These are phyloP conservation scores for Cirrhinus molitorella DNA, from an alignment of 2,797 vertebrate species.

Conservation along the genomic window DNA sequence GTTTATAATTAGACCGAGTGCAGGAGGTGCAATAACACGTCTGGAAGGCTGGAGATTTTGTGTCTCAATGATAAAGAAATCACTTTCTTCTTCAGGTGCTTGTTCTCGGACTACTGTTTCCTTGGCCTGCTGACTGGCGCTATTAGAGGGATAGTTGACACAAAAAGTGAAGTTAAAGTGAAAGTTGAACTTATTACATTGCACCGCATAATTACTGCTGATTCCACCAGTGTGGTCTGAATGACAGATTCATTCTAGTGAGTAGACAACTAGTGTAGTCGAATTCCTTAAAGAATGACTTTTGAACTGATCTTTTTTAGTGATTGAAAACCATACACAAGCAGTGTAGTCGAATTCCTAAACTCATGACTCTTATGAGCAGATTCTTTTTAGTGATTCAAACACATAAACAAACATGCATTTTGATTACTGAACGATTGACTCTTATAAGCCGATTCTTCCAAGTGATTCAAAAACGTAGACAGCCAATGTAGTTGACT, in stretches of 20 bases:
- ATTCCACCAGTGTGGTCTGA: neutral
- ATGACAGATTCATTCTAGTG: neutral
- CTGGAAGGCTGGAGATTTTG: neutral
- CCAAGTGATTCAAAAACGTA: no score
- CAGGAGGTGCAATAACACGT: slow-evolving; percentile 18
- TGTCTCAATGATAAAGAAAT: neutral
- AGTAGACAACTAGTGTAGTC: neutral
- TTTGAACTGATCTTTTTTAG: neutral
- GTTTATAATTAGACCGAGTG: slow-evolving; percentile 45
- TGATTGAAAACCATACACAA: neutral
- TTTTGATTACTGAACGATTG: neutral
- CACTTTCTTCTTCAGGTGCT: neutral
- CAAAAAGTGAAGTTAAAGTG: neutral
- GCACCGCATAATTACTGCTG: no score
- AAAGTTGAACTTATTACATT: no score
- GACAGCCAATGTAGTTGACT: no score
- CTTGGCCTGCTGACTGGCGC: neutral
- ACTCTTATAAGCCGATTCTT: no score
- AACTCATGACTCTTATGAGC: no score
- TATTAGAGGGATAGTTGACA: neutral
- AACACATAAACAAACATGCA: neutral
- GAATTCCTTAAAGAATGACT: neutral
- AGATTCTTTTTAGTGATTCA: neutral
- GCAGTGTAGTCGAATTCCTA: no score
- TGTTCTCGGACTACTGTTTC: neutral